These are phyloP conservation scores for Drosophila virilis DNA, from an alignment of 1,140 invertebrate genomes.

Conservation along the genomic window DNA sequence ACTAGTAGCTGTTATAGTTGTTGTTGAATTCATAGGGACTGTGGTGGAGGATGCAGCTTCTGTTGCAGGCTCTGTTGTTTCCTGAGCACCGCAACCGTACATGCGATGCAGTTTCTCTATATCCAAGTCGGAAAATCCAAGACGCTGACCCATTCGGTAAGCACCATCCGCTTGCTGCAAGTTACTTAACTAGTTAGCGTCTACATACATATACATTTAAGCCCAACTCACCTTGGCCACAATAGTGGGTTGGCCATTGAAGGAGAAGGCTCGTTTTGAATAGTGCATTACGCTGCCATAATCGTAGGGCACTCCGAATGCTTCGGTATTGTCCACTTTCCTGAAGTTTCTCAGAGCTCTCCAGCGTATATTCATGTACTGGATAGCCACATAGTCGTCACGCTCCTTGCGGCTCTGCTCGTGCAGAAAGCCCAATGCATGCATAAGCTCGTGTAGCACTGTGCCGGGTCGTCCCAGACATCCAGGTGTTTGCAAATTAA, in stretches of 20 bases:
- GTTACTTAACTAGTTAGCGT: not conserved
- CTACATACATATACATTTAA: not conserved
- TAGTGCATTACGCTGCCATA: slow-evolving; percentile 94
- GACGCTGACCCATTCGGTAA: slow-evolving; percentile 87
- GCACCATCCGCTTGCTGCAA: slow-evolving; percentile 10
- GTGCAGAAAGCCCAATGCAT: slow-evolving; percentile 93
- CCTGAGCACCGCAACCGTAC: slow-evolving; percentile 87
- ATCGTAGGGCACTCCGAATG: slow-evolving; percentile 89
- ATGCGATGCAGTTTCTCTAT: slow-evolving; percentile 89
- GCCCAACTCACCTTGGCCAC: slow-evolving; percentile 86
- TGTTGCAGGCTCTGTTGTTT: not conserved
- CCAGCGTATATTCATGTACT: slow-evolving; percentile 85
- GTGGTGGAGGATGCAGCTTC: not conserved
- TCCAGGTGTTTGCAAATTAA: slow-evolving; percentile 89
- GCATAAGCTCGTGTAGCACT: slow-evolving; percentile 92
- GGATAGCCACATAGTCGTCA: slow-evolving; percentile 89
- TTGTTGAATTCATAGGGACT: not conserved
- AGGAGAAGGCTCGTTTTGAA: slow-evolving; percentile 89
- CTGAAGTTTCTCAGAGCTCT: slow-evolving; percentile 88
- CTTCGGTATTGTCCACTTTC: slow-evolving; percentile 86
- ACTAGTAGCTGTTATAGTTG: not conserved
- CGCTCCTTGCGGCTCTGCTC: slow-evolving; percentile 92
- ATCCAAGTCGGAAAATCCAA: slow-evolving; percentile 88
- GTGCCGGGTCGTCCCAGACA: slow-evolving; percentile 90
- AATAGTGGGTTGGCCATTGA: slow-evolving; percentile 89